Evolutionary conservation across 2,888 invertebrate species (phyloP).

Genomic region (Callyntrura sp.): DNA sequence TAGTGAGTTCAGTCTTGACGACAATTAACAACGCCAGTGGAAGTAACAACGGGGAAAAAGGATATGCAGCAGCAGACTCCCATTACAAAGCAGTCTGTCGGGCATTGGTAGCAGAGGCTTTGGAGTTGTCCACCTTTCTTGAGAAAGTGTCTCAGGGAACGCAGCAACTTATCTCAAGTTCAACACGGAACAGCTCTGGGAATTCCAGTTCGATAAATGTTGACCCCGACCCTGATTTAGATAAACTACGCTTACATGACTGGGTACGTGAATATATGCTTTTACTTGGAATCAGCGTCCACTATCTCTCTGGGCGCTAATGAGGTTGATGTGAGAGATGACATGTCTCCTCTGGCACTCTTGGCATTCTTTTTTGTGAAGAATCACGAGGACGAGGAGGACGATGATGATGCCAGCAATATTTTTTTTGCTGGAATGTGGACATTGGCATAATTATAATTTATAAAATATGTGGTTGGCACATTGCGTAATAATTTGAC

Average conservation of each 20-base stretch:
- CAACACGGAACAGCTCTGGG: slow-evolving; percentile 87
- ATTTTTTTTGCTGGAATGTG: slow-evolving; percentile 35
- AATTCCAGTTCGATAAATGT: slow-evolving; percentile 84
- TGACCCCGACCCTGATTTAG: slow-evolving; percentile 90
- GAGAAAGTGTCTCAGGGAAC: slow-evolving; percentile 92
- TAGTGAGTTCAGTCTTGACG: slow-evolving; percentile 85
- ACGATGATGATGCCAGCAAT: too few relatives aligned
- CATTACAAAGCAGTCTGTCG: slow-evolving; percentile 97
- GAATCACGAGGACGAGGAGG: too few relatives aligned
- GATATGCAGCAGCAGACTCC: slow-evolving; percentile 87
- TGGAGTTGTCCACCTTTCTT: slow-evolving; percentile 95
- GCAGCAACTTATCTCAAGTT: slow-evolving; percentile 68
- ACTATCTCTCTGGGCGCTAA: not conserved
- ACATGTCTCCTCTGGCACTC: too few relatives aligned
- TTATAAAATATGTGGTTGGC: not conserved
- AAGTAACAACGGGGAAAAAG: slow-evolving; percentile 86
- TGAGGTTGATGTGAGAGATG: slow-evolving; percentile 44
- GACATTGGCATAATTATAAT: slow-evolving; percentile 28
- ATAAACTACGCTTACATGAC: slow-evolving; percentile 94
- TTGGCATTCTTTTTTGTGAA: too few relatives aligned
- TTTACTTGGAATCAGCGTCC: not conserved
- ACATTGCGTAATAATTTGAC: slow-evolving; percentile 28
- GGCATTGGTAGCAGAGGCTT: slow-evolving; percentile 95
- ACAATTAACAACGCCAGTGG: slow-evolving; percentile 86
- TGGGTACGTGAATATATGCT: slow-evolving; percentile 89